Conservation (phyloP, 2,888 invertebrate genomes). For the Cerastis leucographa region DNA sequence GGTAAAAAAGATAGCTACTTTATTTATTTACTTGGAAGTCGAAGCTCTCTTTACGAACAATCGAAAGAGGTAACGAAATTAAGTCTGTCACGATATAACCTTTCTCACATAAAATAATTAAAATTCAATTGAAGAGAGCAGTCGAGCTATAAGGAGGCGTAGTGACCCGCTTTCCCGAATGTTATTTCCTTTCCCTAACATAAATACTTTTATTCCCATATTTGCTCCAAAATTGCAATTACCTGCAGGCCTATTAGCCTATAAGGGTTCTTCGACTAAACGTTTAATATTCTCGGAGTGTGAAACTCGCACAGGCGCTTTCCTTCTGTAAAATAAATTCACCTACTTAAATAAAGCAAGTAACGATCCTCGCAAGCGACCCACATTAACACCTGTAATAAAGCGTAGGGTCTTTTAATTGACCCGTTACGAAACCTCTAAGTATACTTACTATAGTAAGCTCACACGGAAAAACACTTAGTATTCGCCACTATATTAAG, state of each 20-base stretch:
- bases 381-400: slow-evolving; percentile 53
- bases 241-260: not conserved
- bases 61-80: not conserved
- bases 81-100: not conserved
- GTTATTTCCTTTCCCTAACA: not conserved
- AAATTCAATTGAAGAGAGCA: slow-evolving; percentile 1
- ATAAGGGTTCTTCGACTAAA: not conserved
- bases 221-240: slow-evolving; percentile 14
- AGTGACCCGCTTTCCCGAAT: not conserved
- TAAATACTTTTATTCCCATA: slow-evolving; percentile 4
- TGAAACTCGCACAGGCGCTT: slow-evolving; percentile 4
- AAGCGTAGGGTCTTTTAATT: slow-evolving; percentile 69
- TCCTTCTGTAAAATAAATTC: slow-evolving; percentile 33
- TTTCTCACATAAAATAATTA: not conserved
- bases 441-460: slow-evolving; percentile 68
- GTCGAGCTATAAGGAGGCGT: not conserved
- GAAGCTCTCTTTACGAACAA: not conserved
- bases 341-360: slow-evolving; percentile 39
- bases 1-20: not conserved
- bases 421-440: slow-evolving; percentile 71
- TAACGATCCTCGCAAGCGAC: slow-evolving; percentile 41
- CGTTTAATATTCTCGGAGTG: slow-evolving; percentile 13
- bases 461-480: slow-evolving; percentile 81
- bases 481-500: slow-evolving; percentile 75
- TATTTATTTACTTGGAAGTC: slow-evolving; percentile 2